Evolutionary conservation across 2,113 vertebrate genomes (phyloP).

Genomic region (Psilopsiagon aurifrons): DNA sequence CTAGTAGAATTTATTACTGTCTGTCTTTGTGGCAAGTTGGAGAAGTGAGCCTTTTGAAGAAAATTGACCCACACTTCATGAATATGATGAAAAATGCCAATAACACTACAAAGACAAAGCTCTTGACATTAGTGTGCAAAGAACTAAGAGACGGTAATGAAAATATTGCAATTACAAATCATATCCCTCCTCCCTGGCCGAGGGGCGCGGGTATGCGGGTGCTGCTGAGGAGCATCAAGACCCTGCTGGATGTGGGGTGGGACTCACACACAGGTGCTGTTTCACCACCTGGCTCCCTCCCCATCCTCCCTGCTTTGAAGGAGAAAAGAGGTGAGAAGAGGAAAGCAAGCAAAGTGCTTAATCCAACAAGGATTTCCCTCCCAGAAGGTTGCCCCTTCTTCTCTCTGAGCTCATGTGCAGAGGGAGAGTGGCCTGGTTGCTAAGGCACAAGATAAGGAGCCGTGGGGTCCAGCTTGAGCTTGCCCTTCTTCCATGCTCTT

Average conservation of each 20-base stretch:
- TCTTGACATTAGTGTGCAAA: conserved; percentile 82
- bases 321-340: not conserved
- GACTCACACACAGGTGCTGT: not conserved
- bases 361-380: not conserved
- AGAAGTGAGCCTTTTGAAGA: conserved; percentile 87
- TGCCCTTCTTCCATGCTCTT: not conserved
- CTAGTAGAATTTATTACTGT: conserved; percentile 89
- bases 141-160: conserved; percentile 82
- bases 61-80: conserved; percentile 89
- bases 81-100: conserved; percentile 92
- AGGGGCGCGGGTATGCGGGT: not conserved
- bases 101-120: conserved; percentile 87
- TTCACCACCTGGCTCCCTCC: not conserved
- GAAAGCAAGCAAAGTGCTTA: not conserved
- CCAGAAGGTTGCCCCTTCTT: not conserved
- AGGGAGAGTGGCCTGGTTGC: not conserved
- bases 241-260: conserved; percentile 4
- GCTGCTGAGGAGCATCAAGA: not conserved
- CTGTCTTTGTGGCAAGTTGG: conserved; percentile 88
- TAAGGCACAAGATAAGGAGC: not conserved
- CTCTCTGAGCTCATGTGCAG: not conserved
- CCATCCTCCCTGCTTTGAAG: not conserved
- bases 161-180: conserved; percentile 83
- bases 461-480: not conserved
- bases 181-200: conserved; percentile 55